Conservation (phyloP, 1,140 invertebrate species). For the Pogonus chalceus region DNA sequence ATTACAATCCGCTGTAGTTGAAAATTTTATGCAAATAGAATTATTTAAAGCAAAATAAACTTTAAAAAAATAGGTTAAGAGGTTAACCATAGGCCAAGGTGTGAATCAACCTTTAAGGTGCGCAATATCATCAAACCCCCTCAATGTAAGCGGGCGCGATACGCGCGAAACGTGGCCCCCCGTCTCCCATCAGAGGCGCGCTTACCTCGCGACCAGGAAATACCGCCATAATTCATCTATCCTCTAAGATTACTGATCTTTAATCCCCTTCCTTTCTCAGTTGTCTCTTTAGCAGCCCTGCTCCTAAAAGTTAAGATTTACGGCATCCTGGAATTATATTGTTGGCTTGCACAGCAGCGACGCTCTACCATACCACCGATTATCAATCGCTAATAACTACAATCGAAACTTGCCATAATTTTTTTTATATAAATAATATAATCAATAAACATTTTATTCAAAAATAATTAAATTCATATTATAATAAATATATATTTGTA, state of each 20-base stretch:
- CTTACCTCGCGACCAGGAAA: slow-evolving; percentile 20
- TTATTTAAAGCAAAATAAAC: too few relatives aligned
- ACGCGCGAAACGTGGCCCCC: slow-evolving; percentile 20
- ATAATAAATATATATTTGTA: too few relatives aligned
- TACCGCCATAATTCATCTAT: slow-evolving; percentile 51
- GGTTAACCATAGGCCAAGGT: background rate
- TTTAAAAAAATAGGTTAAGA: too few relatives aligned
- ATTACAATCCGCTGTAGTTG: too few relatives aligned
- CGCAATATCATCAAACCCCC: background rate
- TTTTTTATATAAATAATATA: too few relatives aligned
- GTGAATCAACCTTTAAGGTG: background rate
- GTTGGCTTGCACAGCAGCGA: slow-evolving; percentile 39
- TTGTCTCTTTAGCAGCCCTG: slow-evolving; percentile 34
- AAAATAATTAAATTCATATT: too few relatives aligned
- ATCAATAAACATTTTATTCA: too few relatives aligned
- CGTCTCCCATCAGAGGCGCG: too few relatives aligned
- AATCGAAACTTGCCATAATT: too few relatives aligned
- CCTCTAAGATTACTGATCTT: slow-evolving; percentile 63
- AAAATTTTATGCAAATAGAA: too few relatives aligned
- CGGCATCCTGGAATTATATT: slow-evolving; percentile 51
- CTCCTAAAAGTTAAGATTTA: slow-evolving; percentile 63
- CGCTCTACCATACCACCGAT: slow-evolving; percentile 12
- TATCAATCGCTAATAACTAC: too few relatives aligned
- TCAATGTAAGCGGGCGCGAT: slow-evolving; percentile 23
- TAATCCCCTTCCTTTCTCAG: slow-evolving; percentile 48